Percentiles rank a stretch among this genome's conserved stretches.
phyloP scores from a whole-genome alignment of 2,888 invertebrate species.

The Agonopterix alstromeriana region DNA sequence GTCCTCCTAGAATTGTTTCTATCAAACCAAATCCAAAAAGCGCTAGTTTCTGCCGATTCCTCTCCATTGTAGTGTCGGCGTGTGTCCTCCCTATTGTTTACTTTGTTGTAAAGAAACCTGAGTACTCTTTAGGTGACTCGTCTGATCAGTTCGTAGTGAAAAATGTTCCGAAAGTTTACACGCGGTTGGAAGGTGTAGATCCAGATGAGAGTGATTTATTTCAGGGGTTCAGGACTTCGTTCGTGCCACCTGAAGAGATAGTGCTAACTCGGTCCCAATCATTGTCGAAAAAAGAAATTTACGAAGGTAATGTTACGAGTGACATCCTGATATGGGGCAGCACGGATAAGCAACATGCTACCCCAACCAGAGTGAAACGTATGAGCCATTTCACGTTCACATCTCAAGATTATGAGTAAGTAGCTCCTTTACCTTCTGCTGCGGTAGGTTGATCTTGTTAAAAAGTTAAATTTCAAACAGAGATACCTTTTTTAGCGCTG shows the following conservation, averaged over 20 bases:
- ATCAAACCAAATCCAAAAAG: constrained; percentile 41
- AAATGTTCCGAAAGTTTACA: constrained; percentile 53
- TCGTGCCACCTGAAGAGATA: constrained; percentile 73
- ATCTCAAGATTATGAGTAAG: constrained; percentile 52
- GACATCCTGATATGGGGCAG: constrained; percentile 45
- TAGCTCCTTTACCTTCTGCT: constrained; percentile 6
- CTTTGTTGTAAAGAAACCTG: constrained; percentile 35
- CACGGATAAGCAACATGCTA: constrained; percentile 20
- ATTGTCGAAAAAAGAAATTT: constrained; percentile 25
- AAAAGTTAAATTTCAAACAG: background rate
- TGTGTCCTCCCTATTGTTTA: constrained; percentile 32
- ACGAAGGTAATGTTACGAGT: constrained; percentile 44
- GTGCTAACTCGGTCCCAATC: constrained; percentile 46
- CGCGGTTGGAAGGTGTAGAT: constrained; percentile 52
- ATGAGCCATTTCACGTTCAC: constrained; percentile 44
- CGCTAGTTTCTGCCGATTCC: constrained; percentile 43
- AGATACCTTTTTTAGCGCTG: background rate
- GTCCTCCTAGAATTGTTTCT: constrained; percentile 34
- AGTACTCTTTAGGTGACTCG: constrained; percentile 44
- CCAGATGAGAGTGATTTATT: constrained; percentile 78
- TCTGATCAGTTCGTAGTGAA: constrained; percentile 51
- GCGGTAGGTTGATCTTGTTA: background rate
- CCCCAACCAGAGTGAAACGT: constrained; percentile 48
- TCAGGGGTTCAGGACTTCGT: constrained; percentile 79
- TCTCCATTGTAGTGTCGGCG: constrained; percentile 30